phyloP scores from a whole-genome alignment of 2,797 vertebrate species.

The Euphonia xanthogaster region DNA sequence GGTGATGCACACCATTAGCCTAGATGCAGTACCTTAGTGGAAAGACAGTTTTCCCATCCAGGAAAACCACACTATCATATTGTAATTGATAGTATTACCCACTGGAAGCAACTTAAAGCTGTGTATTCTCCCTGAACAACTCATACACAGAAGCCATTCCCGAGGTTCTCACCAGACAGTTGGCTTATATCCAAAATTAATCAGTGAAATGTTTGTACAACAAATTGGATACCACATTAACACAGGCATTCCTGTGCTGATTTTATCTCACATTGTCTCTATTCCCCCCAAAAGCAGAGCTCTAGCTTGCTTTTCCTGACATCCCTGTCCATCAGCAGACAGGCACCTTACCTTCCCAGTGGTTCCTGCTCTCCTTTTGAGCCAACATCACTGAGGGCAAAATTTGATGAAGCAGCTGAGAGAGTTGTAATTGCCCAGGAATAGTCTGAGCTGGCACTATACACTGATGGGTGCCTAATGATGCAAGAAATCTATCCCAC shows the following conservation, averaged over 20 bases:
- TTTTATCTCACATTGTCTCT: background rate
- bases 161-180: background rate
- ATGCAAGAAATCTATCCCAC: background rate
- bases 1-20: background rate
- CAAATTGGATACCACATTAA: background rate
- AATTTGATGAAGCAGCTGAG: background rate
- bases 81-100: fast-evolving
- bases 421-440: background rate
- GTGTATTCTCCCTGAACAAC: background rate
- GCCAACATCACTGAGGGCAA: background rate
- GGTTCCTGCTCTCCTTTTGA: background rate
- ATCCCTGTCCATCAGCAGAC: background rate
- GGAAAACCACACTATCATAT: background rate
- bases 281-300: background rate
- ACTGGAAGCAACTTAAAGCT: background rate
- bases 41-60: background rate
- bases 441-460: background rate
- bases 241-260: background rate
- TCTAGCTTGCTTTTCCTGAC: background rate
- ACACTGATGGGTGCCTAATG: background rate
- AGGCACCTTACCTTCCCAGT: background rate
- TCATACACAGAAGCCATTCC: background rate
- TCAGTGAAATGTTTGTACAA: background rate
- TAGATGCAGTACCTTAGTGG: background rate
- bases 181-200: background rate